These are phyloP conservation scores for Drosophila elegans DNA, from an alignment of 1,140 invertebrate genomes.

Conservation along the genomic window DNA sequence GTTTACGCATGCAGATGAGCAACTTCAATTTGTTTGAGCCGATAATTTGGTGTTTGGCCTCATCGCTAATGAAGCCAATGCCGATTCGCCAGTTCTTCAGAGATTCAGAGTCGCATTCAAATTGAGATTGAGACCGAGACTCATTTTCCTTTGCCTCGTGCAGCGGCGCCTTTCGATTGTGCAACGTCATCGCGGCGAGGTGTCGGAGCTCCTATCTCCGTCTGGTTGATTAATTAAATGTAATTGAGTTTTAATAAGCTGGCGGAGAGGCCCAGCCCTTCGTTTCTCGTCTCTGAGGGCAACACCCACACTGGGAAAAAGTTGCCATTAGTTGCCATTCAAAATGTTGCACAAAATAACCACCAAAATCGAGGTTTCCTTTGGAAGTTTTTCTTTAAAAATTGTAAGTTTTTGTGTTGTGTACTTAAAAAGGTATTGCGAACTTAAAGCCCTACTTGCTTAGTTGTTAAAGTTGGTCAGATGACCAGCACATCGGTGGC, in stretches of 20 bases:
- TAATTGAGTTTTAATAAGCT: conserved; percentile 79
- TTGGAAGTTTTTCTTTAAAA: background rate
- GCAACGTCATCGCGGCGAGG: conserved; percentile 57
- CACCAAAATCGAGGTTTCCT: background rate
- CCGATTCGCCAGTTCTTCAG: conserved; percentile 29
- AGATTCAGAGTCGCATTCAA: background rate
- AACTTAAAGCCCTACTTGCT: too few relatives aligned
- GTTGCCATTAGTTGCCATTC: too few relatives aligned
- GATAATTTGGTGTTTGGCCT: conserved; percentile 63
- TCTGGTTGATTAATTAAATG: conserved; percentile 75
- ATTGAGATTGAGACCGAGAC: background rate
- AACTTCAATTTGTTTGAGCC: conserved; percentile 69
- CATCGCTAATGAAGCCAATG: conserved; percentile 68
- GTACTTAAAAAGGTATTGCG: too few relatives aligned
- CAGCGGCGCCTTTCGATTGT: conserved; percentile 57
- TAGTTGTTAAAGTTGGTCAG: too few relatives aligned
- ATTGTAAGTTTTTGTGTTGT: too few relatives aligned
- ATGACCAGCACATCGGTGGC: too few relatives aligned
- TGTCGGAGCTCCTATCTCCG: conserved; percentile 20
- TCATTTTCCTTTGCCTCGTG: background rate
- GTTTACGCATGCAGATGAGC: conserved; percentile 39
- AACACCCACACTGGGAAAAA: conserved; percentile 8
- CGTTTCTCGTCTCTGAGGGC: background rate
- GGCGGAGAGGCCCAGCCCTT: conserved; percentile 13
- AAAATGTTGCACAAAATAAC: background rate